Evolutionary conservation across 2,888 invertebrate species (phyloP).

Genomic region (Antheraea yamamai): DNA sequence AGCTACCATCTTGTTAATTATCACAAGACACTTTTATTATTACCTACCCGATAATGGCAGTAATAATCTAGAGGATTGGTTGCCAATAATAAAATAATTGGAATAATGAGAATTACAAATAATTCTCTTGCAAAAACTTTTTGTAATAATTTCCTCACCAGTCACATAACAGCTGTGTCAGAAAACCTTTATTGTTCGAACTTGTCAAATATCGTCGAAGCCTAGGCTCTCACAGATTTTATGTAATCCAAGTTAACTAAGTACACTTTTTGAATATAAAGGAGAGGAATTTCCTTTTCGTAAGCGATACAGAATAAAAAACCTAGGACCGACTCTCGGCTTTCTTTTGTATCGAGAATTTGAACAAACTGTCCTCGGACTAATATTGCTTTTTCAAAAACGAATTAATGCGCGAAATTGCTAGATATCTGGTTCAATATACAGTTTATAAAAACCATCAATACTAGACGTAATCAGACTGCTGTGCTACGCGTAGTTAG

Average conservation of each 20-base stretch:
- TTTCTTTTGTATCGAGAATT: not conserved
- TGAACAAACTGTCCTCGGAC: too few species aligned
- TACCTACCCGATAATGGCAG: too few species aligned
- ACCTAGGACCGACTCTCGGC: not conserved
- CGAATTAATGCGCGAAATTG: too few species aligned
- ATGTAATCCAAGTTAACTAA: not conserved
- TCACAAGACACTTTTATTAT: too few species aligned
- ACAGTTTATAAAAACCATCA: too few species aligned
- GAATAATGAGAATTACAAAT: not conserved
- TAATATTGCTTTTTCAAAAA: too few species aligned
- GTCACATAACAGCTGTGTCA: not conserved
- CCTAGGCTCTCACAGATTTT: not conserved
- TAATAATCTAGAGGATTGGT: too few species aligned
- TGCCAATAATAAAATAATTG: not conserved
- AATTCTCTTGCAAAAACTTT: not conserved
- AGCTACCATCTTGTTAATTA: too few species aligned
- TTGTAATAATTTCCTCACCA: not conserved
- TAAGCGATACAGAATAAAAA: not conserved
- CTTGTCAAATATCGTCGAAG: not conserved
- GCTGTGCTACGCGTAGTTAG: too few species aligned
- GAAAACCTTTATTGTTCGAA: not conserved
- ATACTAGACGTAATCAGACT: too few species aligned
- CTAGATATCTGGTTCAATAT: too few species aligned
- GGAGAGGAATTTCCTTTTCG: not conserved
- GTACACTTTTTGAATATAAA: not conserved